Conservation (phyloP, 2,797 vertebrate genomes). For the Silurus aristotelis region DNA sequence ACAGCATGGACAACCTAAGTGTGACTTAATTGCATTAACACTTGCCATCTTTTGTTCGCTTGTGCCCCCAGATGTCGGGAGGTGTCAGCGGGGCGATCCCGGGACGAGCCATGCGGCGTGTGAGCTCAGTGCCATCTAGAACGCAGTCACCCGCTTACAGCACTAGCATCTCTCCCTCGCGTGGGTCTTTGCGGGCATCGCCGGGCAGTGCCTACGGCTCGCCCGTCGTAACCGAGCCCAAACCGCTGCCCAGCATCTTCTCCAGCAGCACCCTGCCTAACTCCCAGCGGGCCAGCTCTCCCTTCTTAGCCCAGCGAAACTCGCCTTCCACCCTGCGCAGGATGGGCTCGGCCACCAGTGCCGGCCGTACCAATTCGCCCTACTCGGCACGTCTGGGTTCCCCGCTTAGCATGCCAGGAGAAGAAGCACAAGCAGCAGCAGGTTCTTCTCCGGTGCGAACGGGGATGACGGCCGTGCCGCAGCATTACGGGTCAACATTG, state of each 20-base stretch:
- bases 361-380: slow-evolving; percentile 74
- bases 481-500: slow-evolving; percentile 84
- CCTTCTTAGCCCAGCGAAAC: slow-evolving; percentile 77
- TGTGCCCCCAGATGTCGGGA: slow-evolving; percentile 72
- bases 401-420: slow-evolving; percentile 75
- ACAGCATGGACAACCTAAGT: neutral
- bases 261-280: slow-evolving; percentile 85
- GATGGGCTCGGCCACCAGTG: slow-evolving; percentile 76
- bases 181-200: slow-evolving; percentile 87
- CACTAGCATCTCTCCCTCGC: slow-evolving; percentile 84
- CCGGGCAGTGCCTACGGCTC: slow-evolving; percentile 85
- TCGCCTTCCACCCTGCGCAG: slow-evolving; percentile 85
- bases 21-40: too few relatives aligned
- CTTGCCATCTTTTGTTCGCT: neutral
- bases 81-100: slow-evolving; percentile 63
- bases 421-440: slow-evolving; percentile 74
- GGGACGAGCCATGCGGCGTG: slow-evolving; percentile 86
- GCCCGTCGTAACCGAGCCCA: slow-evolving; percentile 82
- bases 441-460: slow-evolving; percentile 81
- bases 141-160: slow-evolving; percentile 90
- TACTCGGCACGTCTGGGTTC: slow-evolving; percentile 84
- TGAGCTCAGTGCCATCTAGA: slow-evolving; percentile 92
- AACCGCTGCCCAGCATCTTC: slow-evolving; percentile 80
- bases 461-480: slow-evolving; percentile 91
- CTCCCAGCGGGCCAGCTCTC: slow-evolving; percentile 80